Evolutionary conservation across 1,140 invertebrate genomes (phyloP).

Genomic region (Sitobion miscanthi): DNA sequence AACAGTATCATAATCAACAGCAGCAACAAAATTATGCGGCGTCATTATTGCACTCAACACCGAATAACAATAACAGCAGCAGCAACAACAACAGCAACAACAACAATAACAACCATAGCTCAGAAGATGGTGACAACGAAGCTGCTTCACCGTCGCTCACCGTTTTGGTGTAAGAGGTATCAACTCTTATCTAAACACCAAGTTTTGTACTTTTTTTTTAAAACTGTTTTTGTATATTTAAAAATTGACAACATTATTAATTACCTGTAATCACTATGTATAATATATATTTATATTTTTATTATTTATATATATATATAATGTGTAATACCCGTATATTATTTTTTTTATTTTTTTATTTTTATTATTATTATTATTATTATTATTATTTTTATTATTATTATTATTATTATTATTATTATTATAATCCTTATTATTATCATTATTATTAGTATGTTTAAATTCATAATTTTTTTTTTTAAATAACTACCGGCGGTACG

Average conservation of each 20-base stretch:
- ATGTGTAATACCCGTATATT: background rate
- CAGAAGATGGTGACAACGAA: background rate
- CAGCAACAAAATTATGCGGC: background rate
- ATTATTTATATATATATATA: background rate
- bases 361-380: conserved; percentile 6
- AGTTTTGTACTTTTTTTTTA: too few species aligned
- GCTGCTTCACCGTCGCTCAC: background rate
- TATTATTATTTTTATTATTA: background rate
- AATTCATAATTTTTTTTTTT: conserved; percentile 27
- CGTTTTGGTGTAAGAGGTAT: background rate
- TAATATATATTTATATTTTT: background rate
- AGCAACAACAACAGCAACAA: background rate
- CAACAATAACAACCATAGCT: background rate
- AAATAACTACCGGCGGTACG: conserved; percentile 17
- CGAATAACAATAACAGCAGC: background rate
- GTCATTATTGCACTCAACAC: background rate
- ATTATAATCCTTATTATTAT: conserved; percentile 17
- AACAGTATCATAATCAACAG: background rate
- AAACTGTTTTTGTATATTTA: background rate
- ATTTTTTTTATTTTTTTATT: background rate
- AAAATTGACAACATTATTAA: background rate
- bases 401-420: conserved; percentile 15
- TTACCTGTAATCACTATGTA: background rate
- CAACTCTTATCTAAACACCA: background rate
- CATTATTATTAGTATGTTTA: background rate